Evolutionary conservation across 2,797 vertebrate species (phyloP).

Genomic region (Morelia viridis): DNA sequence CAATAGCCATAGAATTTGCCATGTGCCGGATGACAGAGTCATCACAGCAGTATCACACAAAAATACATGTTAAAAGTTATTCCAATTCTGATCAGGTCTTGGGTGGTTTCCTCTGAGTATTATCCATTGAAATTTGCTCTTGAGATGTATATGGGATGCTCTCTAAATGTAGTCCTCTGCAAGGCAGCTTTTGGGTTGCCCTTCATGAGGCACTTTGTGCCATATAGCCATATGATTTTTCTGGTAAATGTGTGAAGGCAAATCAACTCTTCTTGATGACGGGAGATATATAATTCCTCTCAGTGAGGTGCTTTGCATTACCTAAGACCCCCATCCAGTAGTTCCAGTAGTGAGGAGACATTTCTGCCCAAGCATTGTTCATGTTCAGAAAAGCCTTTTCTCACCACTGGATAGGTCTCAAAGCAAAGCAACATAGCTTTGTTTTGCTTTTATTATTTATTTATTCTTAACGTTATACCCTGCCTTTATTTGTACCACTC

Average conservation of each 20-base stretch:
- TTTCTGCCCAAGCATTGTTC: not conserved
- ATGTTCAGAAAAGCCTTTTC: not conserved
- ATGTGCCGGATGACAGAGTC: not conserved
- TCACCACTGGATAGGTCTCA: not conserved
- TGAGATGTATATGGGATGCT: not conserved
- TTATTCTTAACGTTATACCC: not conserved
- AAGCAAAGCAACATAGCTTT: not conserved
- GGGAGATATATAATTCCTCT: not conserved
- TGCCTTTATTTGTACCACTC: not conserved
- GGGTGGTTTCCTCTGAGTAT: not conserved
- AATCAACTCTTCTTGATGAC: not conserved
- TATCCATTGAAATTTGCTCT: not conserved
- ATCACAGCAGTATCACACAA: not conserved
- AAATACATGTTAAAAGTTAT: not conserved
- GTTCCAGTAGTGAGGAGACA: not conserved
- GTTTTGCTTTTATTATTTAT: not conserved
- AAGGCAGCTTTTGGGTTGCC: not conserved
- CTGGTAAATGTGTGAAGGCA: not conserved
- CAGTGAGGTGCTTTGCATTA: not conserved
- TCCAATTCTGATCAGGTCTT: not conserved
- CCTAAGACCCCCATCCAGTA: not conserved
- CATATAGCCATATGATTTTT: not conserved
- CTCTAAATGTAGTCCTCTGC: not conserved
- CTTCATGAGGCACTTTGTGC: not conserved
- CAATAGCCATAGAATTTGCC: conserved; percentile 35